A percentile compares a stretch with the other conserved stretches of the same genome.
These are phyloP conservation scores for Taurulus bubalis DNA, from an alignment of 2,113 vertebrate genomes.

Conservation along the genomic window DNA sequence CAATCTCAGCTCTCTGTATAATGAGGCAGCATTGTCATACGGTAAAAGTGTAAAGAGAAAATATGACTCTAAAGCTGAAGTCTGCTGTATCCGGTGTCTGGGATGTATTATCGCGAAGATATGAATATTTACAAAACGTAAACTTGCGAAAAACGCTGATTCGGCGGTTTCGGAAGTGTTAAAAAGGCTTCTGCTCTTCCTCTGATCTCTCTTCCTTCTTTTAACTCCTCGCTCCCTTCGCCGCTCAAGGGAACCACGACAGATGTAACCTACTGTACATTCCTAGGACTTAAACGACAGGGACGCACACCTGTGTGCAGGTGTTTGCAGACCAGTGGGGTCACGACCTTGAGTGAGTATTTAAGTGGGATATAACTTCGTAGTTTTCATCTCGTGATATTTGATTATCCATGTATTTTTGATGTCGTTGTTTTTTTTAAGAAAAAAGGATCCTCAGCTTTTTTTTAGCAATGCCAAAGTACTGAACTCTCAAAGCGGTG, in stretches of 20 bases:
- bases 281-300: constrained; percentile 34
- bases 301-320: neutral
- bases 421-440: constrained; percentile 8
- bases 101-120: too few relatives aligned
- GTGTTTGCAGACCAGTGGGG: neutral
- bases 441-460: constrained; percentile 5
- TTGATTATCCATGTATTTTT: neutral
- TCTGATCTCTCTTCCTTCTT: constrained; percentile 33
- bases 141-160: too few relatives aligned
- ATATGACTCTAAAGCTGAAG: too few relatives aligned
- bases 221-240: constrained; percentile 19
- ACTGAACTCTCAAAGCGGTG: neutral
- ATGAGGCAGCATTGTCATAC: too few relatives aligned
- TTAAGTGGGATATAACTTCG: constrained; percentile 18
- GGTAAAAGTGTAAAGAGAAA: too few relatives aligned
- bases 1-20: too few relatives aligned
- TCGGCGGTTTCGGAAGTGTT: too few relatives aligned
- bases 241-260: neutral
- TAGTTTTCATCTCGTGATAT: neutral
- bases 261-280: constrained; percentile 29
- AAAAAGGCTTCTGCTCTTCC: constrained; percentile 18
- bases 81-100: too few relatives aligned
- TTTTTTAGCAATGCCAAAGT: constrained; percentile 42
- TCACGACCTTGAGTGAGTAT: neutral
- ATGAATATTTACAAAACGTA: too few relatives aligned